A percentile compares a stretch with the other conserved stretches of the same genome.
Conservation (phyloP, 2,797 vertebrate species). For the Triplophysa yarkandensis region DNA sequence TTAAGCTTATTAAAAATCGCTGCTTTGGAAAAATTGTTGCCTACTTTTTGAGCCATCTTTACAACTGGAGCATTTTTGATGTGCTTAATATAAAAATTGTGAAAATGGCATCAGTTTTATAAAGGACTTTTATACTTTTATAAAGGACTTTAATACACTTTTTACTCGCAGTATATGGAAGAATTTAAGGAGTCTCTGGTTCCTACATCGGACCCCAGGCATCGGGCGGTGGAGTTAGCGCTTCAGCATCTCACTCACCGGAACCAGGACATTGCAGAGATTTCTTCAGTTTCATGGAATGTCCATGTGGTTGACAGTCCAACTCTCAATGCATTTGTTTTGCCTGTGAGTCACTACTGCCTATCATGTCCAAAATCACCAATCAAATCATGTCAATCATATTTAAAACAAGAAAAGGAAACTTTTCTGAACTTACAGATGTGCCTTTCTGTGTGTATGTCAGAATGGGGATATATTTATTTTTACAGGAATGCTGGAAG, state of each 20-base stretch:
- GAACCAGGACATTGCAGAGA: constrained; percentile 86
- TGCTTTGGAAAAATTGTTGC: too few relatives aligned
- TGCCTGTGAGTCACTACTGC: constrained; percentile 82
- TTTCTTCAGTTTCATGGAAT: constrained; percentile 81
- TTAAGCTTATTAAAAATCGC: too few relatives aligned
- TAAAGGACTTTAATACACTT: not conserved
- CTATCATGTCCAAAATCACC: too few relatives aligned
- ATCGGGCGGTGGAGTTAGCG: constrained; percentile 80
- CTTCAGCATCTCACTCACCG: constrained; percentile 81
- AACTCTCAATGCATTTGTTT: constrained; percentile 85
- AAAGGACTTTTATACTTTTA: too few relatives aligned
- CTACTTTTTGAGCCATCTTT: too few relatives aligned
- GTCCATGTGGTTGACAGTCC: constrained; percentile 86
- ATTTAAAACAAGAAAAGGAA: not conserved
- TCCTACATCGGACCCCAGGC: constrained; percentile 77
- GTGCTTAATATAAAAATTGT: not conserved
- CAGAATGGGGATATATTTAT: constrained; percentile 93
- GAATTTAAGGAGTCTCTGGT: constrained; percentile 80
- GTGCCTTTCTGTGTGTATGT: constrained; percentile 27
- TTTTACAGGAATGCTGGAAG: constrained; percentile 89
- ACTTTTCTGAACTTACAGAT: not conserved
- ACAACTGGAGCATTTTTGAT: not conserved
- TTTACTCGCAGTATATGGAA: constrained; percentile 82
- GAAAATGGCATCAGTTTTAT: not conserved
- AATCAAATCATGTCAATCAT: too few relatives aligned